A percentile compares a stretch with the other conserved stretches of the same genome.
phyloP scores from a whole-genome alignment of 2,797 vertebrate genomes.

The Triplophysa bombifrons region DNA sequence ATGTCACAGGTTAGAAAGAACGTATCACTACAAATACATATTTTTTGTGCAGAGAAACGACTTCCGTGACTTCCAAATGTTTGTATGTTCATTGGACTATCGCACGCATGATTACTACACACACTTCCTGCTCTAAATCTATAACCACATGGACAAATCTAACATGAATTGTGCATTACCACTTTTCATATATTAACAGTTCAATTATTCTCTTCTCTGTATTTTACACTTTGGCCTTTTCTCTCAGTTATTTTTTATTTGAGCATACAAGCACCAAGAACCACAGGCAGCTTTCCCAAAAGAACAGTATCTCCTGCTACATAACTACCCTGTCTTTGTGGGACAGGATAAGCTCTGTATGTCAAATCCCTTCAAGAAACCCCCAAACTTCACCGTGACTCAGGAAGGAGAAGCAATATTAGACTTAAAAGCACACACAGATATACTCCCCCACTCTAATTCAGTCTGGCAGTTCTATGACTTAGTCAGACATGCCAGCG shows the following conservation, averaged over 20 bases:
- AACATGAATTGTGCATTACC: slow-evolving; percentile 55
- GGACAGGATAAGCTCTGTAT: slow-evolving; percentile 16
- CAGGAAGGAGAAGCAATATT: slow-evolving; percentile 36
- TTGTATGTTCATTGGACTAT: background rate
- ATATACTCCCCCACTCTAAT: slow-evolving; percentile 33
- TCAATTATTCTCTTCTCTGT: slow-evolving; percentile 16
- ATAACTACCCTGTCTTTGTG: slow-evolving; percentile 11
- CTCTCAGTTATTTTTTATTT: slow-evolving; percentile 6
- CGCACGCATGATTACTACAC: background rate
- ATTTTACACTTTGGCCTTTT: slow-evolving; percentile 22
- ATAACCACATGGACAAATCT: slow-evolving; percentile 32
- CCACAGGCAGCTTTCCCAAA: slow-evolving; percentile 19
- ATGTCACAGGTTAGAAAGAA: slow-evolving; percentile 86
- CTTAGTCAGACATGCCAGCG: slow-evolving; percentile 39
- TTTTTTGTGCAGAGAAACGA: background rate
- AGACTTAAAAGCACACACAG: slow-evolving; percentile 42
- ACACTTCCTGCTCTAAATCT: slow-evolving; percentile 22
- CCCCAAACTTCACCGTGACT: slow-evolving; percentile 28
- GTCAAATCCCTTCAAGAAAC: slow-evolving; percentile 28
- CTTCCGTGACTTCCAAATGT: too few species aligned
- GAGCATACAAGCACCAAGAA: slow-evolving; percentile 9
- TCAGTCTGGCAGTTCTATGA: slow-evolving; percentile 37
- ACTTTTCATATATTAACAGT: slow-evolving; percentile 37
- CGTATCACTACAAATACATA: background rate
- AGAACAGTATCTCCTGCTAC: background rate